Evolutionary conservation across 2,113 vertebrate species (phyloP).

Genomic region (Oncorhynchus clarkii): DNA sequence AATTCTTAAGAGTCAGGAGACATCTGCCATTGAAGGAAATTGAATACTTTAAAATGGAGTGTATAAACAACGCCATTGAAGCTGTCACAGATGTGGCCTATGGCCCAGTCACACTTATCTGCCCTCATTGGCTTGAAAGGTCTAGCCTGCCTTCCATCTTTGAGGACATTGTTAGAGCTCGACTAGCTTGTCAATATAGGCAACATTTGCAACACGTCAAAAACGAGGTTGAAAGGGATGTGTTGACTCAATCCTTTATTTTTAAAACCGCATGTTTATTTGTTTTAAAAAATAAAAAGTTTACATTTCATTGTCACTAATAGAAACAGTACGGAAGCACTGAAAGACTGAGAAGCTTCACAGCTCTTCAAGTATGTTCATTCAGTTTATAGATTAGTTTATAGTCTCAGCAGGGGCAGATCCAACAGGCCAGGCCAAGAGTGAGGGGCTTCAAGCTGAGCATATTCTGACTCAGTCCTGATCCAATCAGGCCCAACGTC

Average conservation of each 20-base stretch:
- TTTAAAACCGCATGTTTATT: conserved; percentile 78
- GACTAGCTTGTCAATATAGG: not conserved
- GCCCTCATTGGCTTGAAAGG: too few species aligned
- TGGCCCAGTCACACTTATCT: too few species aligned
- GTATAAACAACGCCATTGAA: too few species aligned
- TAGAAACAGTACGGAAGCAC: conserved; percentile 97
- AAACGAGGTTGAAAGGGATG: not conserved
- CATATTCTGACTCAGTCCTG: conserved; percentile 34
- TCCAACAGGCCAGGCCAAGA: conserved; percentile 37
- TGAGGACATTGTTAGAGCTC: too few species aligned
- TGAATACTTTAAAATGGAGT: too few species aligned
- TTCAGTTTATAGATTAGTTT: conserved; percentile 65
- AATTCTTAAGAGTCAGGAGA: too few species aligned
- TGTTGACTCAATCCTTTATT: conserved; percentile 29
- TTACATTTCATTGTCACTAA: conserved; percentile 77
- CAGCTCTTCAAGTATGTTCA: conserved; percentile 98
- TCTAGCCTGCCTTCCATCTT: too few species aligned
- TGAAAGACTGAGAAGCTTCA: conserved; percentile 89
- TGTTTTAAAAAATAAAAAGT: conserved; percentile 70
- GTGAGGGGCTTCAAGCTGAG: conserved; percentile 26
- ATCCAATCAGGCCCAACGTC: conserved; percentile 56
- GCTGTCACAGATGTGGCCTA: too few species aligned
- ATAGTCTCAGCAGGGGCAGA: conserved; percentile 47
- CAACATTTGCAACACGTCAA: not conserved
- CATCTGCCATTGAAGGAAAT: too few species aligned